phyloP scores from a whole-genome alignment of 2,888 invertebrate species.

The Polyommatus iphigenia region DNA sequence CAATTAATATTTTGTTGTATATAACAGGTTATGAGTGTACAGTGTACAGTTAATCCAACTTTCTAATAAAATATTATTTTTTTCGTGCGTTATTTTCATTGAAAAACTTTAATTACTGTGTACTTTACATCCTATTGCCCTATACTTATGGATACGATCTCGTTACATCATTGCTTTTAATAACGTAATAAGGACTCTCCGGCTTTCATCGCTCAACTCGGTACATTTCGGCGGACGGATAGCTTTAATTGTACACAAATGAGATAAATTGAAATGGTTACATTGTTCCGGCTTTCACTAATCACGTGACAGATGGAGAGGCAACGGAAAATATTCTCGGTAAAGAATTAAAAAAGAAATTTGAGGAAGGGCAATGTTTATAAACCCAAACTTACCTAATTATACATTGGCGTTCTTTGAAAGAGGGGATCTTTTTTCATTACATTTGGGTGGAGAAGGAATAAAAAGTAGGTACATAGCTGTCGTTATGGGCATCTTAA shows the following conservation, averaged over 20 bases:
- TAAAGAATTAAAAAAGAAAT: slow-evolving; percentile 24
- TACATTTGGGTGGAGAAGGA: neutral
- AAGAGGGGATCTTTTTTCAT: slow-evolving; percentile 1
- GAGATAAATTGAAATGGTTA: slow-evolving; percentile 68
- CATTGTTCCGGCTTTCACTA: slow-evolving; percentile 43
- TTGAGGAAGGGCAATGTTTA: neutral
- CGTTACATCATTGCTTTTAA: slow-evolving; percentile 8
- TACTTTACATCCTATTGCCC: no score
- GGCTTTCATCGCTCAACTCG: slow-evolving; percentile 59
- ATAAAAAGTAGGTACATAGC: neutral
- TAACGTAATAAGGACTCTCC: slow-evolving; percentile 43
- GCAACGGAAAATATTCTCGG: slow-evolving; percentile 27
- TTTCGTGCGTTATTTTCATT: no score
- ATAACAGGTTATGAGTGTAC: no score
- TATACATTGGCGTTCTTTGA: neutral
- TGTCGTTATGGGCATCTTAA: neutral
- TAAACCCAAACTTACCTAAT: slow-evolving; percentile 12
- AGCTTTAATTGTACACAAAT: slow-evolving; percentile 63
- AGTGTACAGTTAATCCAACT: no score
- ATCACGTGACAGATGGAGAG: slow-evolving; percentile 45
- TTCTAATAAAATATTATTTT: no score
- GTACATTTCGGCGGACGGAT: slow-evolving; percentile 48
- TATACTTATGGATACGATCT: neutral
- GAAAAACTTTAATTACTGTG: neutral
- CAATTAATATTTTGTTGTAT: no score